phyloP scores from a whole-genome alignment of 2,888 invertebrate species.

The Kryphioiulus occultus region DNA sequence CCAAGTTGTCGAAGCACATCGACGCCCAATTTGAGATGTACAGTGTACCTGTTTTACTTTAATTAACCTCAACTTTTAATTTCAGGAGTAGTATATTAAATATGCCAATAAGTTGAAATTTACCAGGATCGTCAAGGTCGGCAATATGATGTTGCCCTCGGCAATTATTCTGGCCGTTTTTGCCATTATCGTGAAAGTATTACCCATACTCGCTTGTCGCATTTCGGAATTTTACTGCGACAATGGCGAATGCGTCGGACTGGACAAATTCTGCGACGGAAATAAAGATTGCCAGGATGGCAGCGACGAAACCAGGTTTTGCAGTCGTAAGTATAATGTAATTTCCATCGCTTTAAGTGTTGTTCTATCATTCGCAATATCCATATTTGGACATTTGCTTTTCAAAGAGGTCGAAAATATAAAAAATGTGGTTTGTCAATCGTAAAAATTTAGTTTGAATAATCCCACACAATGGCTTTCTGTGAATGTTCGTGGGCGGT shows the following conservation, averaged over 20 bases:
- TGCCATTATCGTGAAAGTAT: neutral
- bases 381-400: neutral
- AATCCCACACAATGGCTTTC: neutral
- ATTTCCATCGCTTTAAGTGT: neutral
- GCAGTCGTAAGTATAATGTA: constrained; percentile 77
- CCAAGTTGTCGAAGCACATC: no score
- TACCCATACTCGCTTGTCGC: constrained; percentile 70
- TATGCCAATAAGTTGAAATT: neutral
- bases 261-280: constrained; percentile 80
- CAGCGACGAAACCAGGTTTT: constrained; percentile 77
- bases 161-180: neutral
- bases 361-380: neutral
- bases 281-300: constrained; percentile 79
- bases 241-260: constrained; percentile 75
- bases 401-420: neutral
- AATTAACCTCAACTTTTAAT: no score
- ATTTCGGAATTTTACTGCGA: constrained; percentile 74
- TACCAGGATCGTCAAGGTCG: neutral
- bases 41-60: no score
- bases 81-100: no score
- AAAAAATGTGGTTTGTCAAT: neutral
- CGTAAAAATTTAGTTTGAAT: neutral
- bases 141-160: neutral
- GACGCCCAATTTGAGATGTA: no score
- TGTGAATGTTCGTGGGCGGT: neutral